A percentile compares a stretch with the other conserved stretches of the same genome.
phyloP scores from a whole-genome alignment of 64 coral and sea anemone genomes.

The Actinia equina region DNA sequence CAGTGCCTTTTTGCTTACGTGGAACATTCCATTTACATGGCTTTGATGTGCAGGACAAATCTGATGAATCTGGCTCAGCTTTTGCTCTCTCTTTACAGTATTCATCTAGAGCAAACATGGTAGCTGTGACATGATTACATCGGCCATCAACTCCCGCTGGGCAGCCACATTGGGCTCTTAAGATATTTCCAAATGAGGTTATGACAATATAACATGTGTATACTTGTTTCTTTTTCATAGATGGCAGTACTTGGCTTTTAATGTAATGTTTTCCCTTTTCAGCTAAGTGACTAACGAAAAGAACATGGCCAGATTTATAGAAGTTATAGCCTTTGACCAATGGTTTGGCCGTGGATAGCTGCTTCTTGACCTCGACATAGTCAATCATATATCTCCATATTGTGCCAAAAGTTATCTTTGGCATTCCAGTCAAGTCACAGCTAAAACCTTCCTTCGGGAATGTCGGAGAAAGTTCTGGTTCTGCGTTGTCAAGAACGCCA shows the following conservation, averaged over 20 bases:
- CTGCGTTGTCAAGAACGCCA: neutral
- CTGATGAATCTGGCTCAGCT: neutral
- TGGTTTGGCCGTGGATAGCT: constrained; percentile 32
- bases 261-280: constrained; percentile 20
- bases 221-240: constrained; percentile 39
- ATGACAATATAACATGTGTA: constrained; percentile 3
- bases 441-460: constrained; percentile 25
- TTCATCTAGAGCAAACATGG: constrained; percentile 53
- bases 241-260: constrained; percentile 47
- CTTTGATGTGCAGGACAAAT: constrained; percentile 37
- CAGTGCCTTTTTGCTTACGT: constrained; percentile 44
- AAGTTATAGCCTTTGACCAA: constrained; percentile 32
- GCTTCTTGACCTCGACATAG: neutral
- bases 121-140: constrained; percentile 48
- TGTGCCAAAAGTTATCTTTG: neutral
- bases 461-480: neutral
- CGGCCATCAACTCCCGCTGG: constrained; percentile 37
- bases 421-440: neutral
- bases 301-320: constrained; percentile 38
- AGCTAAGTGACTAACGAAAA: neutral
- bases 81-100: constrained; percentile 36
- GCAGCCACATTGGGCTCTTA: constrained; percentile 30
- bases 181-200: neutral
- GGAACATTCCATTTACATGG: constrained; percentile 66
- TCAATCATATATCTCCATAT: constrained; percentile 30